Evolutionary conservation across 2,797 vertebrate genomes (phyloP), one percentile per base, ranked within the genome.

Genomic region (Pipistrellus pipistrellus): DNA sequence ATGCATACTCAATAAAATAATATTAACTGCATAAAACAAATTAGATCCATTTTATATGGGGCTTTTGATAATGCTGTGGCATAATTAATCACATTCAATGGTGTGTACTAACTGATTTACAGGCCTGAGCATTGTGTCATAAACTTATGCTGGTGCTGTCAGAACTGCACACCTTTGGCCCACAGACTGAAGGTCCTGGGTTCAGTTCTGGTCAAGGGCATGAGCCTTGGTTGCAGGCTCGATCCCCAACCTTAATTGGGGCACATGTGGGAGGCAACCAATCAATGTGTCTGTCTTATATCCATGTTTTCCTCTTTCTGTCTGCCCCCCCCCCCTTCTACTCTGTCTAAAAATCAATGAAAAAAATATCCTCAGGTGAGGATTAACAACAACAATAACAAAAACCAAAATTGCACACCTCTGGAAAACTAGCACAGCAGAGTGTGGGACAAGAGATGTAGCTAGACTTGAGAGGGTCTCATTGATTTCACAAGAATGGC

Each of bases 1-100:
- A 96, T 72, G 72, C 86, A 87, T 93, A 96, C 86, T 95, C 88
- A 92, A 89, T 94, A 96, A 96, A 95, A 93, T 92, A 95, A 95
- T 95, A 96, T 85, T 93, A 94, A 96, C 90, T 84, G 90, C 76
- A 71, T 86, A 90, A 92, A 93, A 94, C 80, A 97, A 96, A 96
- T 81, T 84, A 93, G 69, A 83, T 92, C 59, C 48, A 69, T 95
- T 93, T 92, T 95, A 71, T 78, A 68, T 20, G 57, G 51, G 69
- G 83, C 46, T 85, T 94, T 68, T 77, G 93, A 41, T 73, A 95
- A 88, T 8, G 41, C 23, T 77, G 35, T 53, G 72, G 53, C 81
- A 85, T 87, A 89, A 93, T 97, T 66, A 77, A 81, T 90, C 84
- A 51, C 62, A 55, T 71, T 91, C 44, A 78, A 75, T 44, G 85